phyloP scores from a whole-genome alignment of 2,797 vertebrate genomes.

The Ambastaia sidthimunki region DNA sequence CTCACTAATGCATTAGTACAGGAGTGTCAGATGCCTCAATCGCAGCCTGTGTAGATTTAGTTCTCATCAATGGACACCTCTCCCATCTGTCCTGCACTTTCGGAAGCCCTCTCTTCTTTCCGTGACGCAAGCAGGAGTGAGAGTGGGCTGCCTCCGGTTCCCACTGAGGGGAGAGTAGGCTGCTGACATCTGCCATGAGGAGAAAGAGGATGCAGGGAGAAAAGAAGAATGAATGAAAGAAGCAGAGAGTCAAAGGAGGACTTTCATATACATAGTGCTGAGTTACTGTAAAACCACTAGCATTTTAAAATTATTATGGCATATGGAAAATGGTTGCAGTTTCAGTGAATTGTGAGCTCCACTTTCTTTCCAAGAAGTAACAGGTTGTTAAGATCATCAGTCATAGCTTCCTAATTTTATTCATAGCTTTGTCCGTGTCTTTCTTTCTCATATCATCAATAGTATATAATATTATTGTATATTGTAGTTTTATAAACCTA shows the following conservation, averaged over 20 bases:
- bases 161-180: slow-evolving; percentile 78
- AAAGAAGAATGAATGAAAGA: slow-evolving; percentile 51
- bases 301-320: background rate
- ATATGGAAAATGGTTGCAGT: background rate
- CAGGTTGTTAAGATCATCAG: too few relatives aligned
- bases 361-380: too few relatives aligned
- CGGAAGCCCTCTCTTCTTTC: slow-evolving; percentile 72
- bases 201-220: slow-evolving; percentile 11
- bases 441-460: slow-evolving; percentile 42
- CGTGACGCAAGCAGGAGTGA: slow-evolving; percentile 83
- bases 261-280: background rate
- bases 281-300: background rate
- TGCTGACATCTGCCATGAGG: slow-evolving; percentile 72
- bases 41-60: slow-evolving; percentile 46
- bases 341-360: background rate
- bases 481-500: slow-evolving; percentile 22
- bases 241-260: slow-evolving; percentile 7
- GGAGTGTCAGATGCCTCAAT: slow-evolving; percentile 39
- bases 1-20: slow-evolving; percentile 47
- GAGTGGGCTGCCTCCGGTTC: slow-evolving; percentile 82
- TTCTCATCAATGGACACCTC: slow-evolving; percentile 41
- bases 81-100: slow-evolving; percentile 58
- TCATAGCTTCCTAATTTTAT: slow-evolving; percentile 10
- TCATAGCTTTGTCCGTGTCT: slow-evolving; percentile 68
- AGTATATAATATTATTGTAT: slow-evolving; percentile 21